phyloP scores from a whole-genome alignment of 2,797 vertebrate genomes.

The Falco concolor region DNA sequence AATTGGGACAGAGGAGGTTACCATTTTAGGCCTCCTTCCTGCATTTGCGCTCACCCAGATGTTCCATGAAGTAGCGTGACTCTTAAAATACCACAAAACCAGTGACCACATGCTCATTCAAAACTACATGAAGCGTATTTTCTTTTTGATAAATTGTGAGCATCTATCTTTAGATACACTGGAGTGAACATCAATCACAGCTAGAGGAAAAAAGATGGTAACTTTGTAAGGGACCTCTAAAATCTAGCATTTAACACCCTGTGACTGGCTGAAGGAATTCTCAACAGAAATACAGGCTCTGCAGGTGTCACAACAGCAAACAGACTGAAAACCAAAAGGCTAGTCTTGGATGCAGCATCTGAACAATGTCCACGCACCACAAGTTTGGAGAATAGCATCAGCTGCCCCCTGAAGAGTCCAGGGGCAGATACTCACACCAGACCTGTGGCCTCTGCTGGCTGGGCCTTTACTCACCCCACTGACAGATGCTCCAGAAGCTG shows the following conservation, averaged over 20 bases:
- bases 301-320: not conserved
- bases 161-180: not conserved
- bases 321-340: not conserved
- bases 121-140: not conserved
- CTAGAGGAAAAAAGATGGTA: not conserved
- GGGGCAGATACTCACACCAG: not conserved
- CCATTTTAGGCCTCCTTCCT: not conserved
- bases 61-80: not conserved
- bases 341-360: not conserved
- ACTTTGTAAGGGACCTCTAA: not conserved
- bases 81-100: not conserved
- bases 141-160: not conserved
- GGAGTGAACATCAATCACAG: not conserved
- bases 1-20: not conserved
- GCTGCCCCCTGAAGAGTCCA: not conserved
- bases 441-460: not conserved
- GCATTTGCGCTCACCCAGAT: not conserved
- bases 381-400: not conserved
- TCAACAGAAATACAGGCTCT: not conserved
- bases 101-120: not conserved
- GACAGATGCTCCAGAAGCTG: not conserved
- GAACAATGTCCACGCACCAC: not conserved
- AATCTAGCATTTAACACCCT: not conserved
- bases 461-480: not conserved
- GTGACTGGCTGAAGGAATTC: not conserved